Percentiles rank a stretch among this genome's conserved stretches.
These are phyloP conservation scores for Drosophila arizonae DNA, from an alignment of 1,140 invertebrate genomes.

Conservation along the genomic window DNA sequence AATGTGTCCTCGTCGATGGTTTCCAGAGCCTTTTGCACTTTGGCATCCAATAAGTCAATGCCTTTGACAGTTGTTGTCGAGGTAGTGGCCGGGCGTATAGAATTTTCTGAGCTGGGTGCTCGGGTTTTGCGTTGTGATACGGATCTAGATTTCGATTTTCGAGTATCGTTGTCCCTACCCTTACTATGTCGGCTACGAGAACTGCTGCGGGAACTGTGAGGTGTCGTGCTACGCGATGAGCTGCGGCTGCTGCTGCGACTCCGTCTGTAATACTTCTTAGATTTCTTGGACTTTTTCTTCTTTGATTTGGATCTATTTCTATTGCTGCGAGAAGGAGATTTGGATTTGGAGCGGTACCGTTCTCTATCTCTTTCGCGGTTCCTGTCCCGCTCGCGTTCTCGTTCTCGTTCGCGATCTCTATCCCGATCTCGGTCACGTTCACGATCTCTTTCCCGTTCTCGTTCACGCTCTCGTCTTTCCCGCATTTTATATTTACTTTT, in stretches of 20 bases:
- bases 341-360: constrained; percentile 67
- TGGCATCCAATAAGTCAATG: constrained; percentile 68
- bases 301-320: constrained; percentile 64
- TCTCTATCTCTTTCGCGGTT: constrained; percentile 32
- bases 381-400: constrained; percentile 35
- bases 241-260: constrained; percentile 72
- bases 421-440: constrained; percentile 53
- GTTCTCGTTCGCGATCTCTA: constrained; percentile 41
- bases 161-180: constrained; percentile 48
- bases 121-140: constrained; percentile 56
- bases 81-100: constrained; percentile 33
- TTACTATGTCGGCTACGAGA: constrained; percentile 69
- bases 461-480: constrained; percentile 50
- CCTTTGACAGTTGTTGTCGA: constrained; percentile 35
- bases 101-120: constrained; percentile 63
- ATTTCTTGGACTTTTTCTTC: constrained; percentile 77
- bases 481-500: constrained; percentile 28
- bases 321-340: constrained; percentile 45
- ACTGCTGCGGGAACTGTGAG: constrained; percentile 61
- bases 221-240: constrained; percentile 58
- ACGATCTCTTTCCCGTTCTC: constrained; percentile 45
- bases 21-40: constrained; percentile 69
- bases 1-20: constrained; percentile 77
- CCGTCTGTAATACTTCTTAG: constrained; percentile 67
- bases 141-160: constrained; percentile 62